Evolutionary conservation across 1,140 invertebrate genomes (phyloP).

Genomic region (Brachionus manjavacas): DNA sequence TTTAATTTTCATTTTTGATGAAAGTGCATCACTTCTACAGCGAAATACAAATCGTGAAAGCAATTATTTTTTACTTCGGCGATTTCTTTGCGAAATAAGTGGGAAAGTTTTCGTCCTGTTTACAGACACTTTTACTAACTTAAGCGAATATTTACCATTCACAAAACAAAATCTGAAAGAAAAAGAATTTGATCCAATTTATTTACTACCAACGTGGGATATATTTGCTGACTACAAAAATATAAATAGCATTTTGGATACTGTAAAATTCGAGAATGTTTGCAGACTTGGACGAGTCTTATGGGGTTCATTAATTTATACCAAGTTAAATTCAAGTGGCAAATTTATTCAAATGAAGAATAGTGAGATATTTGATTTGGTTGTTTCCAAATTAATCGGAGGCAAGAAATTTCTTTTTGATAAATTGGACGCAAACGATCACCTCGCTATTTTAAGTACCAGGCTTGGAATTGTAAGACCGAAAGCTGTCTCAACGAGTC

Average conservation of each 20-base stretch:
- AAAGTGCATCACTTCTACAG: background rate
- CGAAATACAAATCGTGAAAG: background rate
- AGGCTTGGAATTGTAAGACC: background rate
- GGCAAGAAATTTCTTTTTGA: background rate
- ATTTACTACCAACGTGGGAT: background rate
- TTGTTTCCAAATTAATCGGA: background rate
- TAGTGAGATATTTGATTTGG: background rate
- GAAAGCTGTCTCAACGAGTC: background rate
- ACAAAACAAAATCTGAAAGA: background rate
- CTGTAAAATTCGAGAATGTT: background rate
- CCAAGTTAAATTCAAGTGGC: background rate
- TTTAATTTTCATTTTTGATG: background rate
- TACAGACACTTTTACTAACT: background rate
- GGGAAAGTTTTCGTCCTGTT: background rate
- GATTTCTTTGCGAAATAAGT: background rate
- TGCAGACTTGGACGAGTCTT: background rate
- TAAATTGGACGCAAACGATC: background rate
- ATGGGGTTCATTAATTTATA: background rate
- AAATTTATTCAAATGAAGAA: background rate
- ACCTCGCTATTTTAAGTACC: background rate
- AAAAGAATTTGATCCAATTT: background rate
- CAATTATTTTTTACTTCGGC: constrained; percentile 10
- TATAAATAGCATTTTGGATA: background rate
- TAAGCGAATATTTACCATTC: background rate
- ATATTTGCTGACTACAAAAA: background rate